These are phyloP conservation scores for Heliocidaris erythrogramma DNA, from an alignment of 35 echinoderm and acorn worm species.

Conservation along the genomic window DNA sequence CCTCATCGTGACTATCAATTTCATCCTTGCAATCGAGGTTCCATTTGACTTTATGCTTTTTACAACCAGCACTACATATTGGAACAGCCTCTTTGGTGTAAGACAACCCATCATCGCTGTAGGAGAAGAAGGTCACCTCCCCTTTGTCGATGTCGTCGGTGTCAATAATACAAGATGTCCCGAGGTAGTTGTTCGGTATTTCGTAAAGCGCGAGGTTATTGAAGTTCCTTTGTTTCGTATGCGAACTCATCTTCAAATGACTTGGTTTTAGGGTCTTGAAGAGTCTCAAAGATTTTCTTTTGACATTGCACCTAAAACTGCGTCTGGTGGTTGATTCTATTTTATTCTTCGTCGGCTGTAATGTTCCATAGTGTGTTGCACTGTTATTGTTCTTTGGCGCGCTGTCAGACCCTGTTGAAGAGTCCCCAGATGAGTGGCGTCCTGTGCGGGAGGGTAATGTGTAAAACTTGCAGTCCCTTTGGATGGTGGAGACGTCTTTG, in stretches of 20 bases:
- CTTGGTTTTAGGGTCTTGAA: not conserved
- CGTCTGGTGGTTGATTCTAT: not conserved
- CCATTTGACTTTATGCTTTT: conserved; percentile 12
- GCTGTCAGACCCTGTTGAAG: not conserved
- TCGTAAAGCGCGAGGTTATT: not conserved
- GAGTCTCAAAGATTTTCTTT: conserved; percentile 26
- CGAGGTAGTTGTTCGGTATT: not conserved
- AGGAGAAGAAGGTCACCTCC: conserved; percentile 36
- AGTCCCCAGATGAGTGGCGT: not conserved
- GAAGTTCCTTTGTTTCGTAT: not conserved
- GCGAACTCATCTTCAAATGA: conserved; percentile 20
- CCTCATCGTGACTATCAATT: not conserved
- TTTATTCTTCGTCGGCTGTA: not conserved
- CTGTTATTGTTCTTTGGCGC: conserved; percentile 39
- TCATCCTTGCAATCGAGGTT: not conserved
- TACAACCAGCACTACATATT: conserved; percentile 41
- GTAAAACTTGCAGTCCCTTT: not conserved
- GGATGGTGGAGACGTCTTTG: not conserved
- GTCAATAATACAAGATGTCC: conserved; percentile 29
- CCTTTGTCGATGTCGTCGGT: conserved; percentile 44
- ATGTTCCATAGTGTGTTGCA: conserved; percentile 19
- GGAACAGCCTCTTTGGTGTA: conserved; percentile 36
- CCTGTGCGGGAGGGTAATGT: not conserved
- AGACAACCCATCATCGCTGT: conserved; percentile 33
- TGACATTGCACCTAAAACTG: conserved; percentile 28